Evolutionary conservation across 2,113 vertebrate species (phyloP).

Genomic region (Rhabdomys dilectus): DNA sequence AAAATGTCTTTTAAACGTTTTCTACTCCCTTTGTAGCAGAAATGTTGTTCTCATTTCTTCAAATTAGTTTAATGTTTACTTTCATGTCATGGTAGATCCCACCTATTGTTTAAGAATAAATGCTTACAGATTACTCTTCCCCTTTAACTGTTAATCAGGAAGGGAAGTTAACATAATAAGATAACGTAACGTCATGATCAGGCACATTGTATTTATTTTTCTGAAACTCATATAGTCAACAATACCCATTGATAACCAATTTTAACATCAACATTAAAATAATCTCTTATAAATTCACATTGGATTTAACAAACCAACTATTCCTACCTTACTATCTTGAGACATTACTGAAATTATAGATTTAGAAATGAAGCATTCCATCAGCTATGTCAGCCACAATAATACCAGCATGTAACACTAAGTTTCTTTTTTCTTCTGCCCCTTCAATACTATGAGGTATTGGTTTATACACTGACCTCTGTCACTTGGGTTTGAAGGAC

Average conservation of each 20-base stretch:
- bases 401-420: conserved; percentile 35
- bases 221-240: neutral
- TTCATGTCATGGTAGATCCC: conserved; percentile 57
- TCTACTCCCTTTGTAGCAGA: conserved; percentile 32
- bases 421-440: neutral
- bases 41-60: neutral
- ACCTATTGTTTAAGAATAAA: conserved; percentile 28
- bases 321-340: conserved; percentile 42
- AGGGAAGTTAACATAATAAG: conserved; percentile 26
- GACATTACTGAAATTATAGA: conserved; percentile 61
- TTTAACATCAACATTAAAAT: conserved; percentile 65
- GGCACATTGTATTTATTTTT: neutral
- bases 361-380: conserved; percentile 59
- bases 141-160: conserved; percentile 38
- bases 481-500: conserved; percentile 39
- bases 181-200: conserved; percentile 24
- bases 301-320: conserved; percentile 46
- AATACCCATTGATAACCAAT: conserved; percentile 3
- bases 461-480: conserved; percentile 63
- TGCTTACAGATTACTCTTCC: conserved; percentile 13
- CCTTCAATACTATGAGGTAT: conserved; percentile 55
- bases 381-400: conserved; percentile 50
- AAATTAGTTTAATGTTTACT: conserved; percentile 51
- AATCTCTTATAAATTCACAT: conserved; percentile 44
- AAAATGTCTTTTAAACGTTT: conserved; percentile 45